Conservation (phyloP, 2,888 invertebrate genomes). For the Carabus problematicus region DNA sequence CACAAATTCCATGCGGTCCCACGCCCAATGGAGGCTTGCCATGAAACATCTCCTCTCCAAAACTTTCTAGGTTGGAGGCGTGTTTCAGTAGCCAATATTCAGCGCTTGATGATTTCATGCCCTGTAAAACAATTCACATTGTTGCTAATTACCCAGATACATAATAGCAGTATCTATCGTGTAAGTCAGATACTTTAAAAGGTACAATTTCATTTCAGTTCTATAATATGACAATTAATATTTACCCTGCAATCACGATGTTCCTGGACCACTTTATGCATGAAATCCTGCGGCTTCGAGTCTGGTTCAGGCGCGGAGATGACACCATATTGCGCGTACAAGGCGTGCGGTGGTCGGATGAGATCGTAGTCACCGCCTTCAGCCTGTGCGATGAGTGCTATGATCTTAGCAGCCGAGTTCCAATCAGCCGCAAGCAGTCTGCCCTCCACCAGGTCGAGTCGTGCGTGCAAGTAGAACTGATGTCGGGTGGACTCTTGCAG, state of each 20-base stretch:
- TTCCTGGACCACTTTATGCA: slow-evolving; percentile 69
- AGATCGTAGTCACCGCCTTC: slow-evolving; percentile 76
- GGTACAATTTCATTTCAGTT: neutral
- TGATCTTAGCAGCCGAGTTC: slow-evolving; percentile 72
- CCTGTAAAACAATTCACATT: slow-evolving; percentile 53
- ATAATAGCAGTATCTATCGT: no score
- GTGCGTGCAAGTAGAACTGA: slow-evolving; percentile 85
- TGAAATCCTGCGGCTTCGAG: slow-evolving; percentile 68
- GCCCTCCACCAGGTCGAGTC: slow-evolving; percentile 77
- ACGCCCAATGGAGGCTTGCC: slow-evolving; percentile 65
- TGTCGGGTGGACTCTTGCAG: slow-evolving; percentile 83
- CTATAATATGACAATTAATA: neutral
- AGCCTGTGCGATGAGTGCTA: slow-evolving; percentile 80
- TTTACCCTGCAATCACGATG: slow-evolving; percentile 61
- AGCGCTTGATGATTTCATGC: slow-evolving; percentile 78
- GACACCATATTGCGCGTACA: slow-evolving; percentile 70
- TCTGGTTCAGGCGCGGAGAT: slow-evolving; percentile 66
- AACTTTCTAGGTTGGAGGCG: slow-evolving; percentile 79
- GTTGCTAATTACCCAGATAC: no score
- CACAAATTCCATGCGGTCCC: slow-evolving; percentile 57
- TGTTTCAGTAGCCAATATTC: slow-evolving; percentile 85
- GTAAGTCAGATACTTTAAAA: no score
- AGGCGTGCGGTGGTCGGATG: slow-evolving; percentile 65
- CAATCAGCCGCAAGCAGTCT: slow-evolving; percentile 74
- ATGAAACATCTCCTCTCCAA: slow-evolving; percentile 85